These are phyloP conservation scores for Lates calcarifer DNA, from an alignment of 2,113 vertebrate species.

Conservation along the genomic window DNA sequence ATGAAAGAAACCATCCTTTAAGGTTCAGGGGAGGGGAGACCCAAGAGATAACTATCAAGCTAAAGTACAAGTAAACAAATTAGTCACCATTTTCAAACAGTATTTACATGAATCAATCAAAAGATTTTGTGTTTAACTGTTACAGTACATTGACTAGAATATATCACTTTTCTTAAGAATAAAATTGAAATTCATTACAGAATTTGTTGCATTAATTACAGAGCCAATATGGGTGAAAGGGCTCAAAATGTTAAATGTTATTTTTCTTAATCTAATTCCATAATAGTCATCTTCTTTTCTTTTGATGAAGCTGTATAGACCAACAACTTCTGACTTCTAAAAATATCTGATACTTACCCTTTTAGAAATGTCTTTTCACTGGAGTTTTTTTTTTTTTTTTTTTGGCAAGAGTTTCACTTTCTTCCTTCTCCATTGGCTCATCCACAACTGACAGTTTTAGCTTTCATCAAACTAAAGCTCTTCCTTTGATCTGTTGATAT, in stretches of 20 bases:
- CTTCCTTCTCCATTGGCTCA: constrained; percentile 75
- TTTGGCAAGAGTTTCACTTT: constrained; percentile 72
- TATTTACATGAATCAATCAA: neutral
- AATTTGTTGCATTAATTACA: neutral
- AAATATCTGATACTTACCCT: constrained; percentile 46
- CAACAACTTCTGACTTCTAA: constrained; percentile 29
- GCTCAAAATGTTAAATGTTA: neutral
- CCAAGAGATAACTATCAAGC: neutral
- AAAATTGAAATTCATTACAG: neutral
- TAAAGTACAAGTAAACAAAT: neutral
- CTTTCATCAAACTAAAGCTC: constrained; percentile 68
- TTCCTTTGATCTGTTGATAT: constrained; percentile 76
- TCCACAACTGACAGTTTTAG: constrained; percentile 70
- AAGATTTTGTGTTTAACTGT: neutral
- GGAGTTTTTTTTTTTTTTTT: constrained; percentile 28
- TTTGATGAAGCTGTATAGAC: constrained; percentile 27
- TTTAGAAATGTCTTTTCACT: constrained; percentile 46
- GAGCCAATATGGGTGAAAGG: neutral
- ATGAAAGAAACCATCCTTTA: constrained; percentile 50
- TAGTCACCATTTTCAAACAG: neutral
- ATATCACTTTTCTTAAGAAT: neutral
- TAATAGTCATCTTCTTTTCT: neutral
- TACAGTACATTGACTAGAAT: neutral
- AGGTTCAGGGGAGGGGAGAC: constrained; percentile 33
- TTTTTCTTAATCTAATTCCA: neutral